Conservation (phyloP, 1,140 invertebrate species). For the Drosophila serrata region DNA sequence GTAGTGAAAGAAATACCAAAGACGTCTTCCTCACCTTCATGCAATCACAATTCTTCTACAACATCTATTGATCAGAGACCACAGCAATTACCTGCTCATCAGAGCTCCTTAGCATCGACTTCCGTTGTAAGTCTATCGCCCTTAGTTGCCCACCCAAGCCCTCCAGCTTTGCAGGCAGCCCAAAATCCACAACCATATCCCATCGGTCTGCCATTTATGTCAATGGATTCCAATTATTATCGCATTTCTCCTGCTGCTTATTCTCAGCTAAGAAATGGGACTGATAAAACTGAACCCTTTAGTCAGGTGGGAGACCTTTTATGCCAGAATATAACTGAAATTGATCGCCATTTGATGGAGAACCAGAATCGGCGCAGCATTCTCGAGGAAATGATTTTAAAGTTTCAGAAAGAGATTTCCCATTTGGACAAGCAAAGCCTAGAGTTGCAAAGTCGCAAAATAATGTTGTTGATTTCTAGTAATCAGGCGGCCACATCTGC, state of each 20-base stretch:
- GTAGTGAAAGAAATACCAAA: neutral
- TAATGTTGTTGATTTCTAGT: conserved; percentile 51
- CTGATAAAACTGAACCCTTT: neutral
- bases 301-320: conserved; percentile 35
- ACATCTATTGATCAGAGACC: neutral
- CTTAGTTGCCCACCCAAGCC: neutral
- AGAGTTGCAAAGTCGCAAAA: conserved; percentile 76
- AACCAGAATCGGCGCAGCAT: conserved; percentile 72
- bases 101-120: neutral
- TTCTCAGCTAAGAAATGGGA: neutral
- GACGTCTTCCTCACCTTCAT: neutral
- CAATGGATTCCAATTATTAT: conserved; percentile 27
- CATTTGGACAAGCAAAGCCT: conserved; percentile 65
- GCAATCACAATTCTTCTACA: neutral
- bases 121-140: too few species aligned
- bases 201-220: conserved; percentile 34
- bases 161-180: neutral
- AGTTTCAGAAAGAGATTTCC: conserved; percentile 79
- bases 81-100: neutral
- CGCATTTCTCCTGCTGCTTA: conserved; percentile 23
- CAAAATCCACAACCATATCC: conserved; percentile 12
- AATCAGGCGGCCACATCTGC: conserved; percentile 2
- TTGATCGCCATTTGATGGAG: conserved; percentile 74
- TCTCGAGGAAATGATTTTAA: conserved; percentile 80
- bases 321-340: conserved; percentile 63